Base-by-base conservation (phyloP, 2,113 vertebrate genomes). In the Sylvilagus bachmani region DNA sequence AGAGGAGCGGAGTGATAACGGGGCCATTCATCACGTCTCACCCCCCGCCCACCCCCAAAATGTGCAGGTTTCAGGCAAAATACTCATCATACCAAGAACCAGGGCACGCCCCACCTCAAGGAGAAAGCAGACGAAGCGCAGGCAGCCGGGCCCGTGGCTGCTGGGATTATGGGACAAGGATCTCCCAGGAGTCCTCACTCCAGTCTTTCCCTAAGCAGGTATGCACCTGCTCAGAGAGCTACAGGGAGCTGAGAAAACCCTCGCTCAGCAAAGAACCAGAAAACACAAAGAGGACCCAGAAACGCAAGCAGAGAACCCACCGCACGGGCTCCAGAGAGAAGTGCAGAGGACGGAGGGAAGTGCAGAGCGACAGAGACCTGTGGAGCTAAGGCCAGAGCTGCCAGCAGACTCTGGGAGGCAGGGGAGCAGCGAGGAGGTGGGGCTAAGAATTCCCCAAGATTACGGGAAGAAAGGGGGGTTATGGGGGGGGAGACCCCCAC, bases 1-100 rank as follows among this genome's bases (percentile, higher is more conserved):
- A 31, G 44, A 29, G 27, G 22, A 49, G 53, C 12, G 25, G 17
- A 25, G 25, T 22, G 62, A 69, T n/a, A 31, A n/a, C 62, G 16
- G 24, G 38, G 24, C 13, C n/a, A 5, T 22, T 4, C 19, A 4
- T 4, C 11, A 14, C 58, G 7, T 44, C 27, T 74, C 1, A 0
- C 55, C 55, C 55, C 55, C 55, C 6, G 55, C 55, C 55, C 55
- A 17, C 14, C 13, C 24, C 71, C 24, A 21, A 13, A 16, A 73
- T 25, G 51, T 38, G 64, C 58, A 73, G 17, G 58, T 67, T 80
- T 75, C 51, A n/a, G 44, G 10, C 9, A 13, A 71, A 36, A 44
- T 24, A 51, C n/a, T 71, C 27, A 3, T 58, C 81, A 29, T n/a
- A 62, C 13, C 29, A 58, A 78, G 53, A 86, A 78, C 16, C 3